Base-by-base conservation (phyloP, 2,888 invertebrate genomes). In the Miltochrista miniata region DNA sequence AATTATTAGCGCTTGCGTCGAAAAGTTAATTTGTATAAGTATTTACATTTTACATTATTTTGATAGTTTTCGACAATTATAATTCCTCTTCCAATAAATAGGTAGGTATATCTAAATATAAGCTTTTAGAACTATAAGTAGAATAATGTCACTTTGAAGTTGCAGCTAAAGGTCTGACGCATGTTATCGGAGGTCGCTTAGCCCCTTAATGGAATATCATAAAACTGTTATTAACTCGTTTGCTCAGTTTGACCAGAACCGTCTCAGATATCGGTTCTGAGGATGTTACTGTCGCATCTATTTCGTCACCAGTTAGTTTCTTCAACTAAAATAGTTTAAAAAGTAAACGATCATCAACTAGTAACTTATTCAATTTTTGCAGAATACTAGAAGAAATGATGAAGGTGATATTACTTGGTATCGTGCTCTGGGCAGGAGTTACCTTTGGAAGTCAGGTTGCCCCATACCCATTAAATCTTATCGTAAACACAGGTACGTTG, bases 301-400 rank as follows among this genome's bases (percentile, higher is more conserved):
- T 54, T 74, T 62, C 60, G 68, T 66, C 59, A 60, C 68, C 72
- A 75, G 85, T 85, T 64, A 48, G 83, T 83, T 42, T 45, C 54
- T 59, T 56, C 52, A 59, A 60, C 65, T 61, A 61, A 69, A 75
- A 71, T 71, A 45, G 54, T 46, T 42, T 63, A 72, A 68, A 75
- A 70, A 74, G 70, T 56, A 60, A 64, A 69, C 58, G 41, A 44
- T n/a, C n/a, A n/a, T n/a, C n/a, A n/a, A n/a, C n/a, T n/a, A n/a
- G n/a, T n/a, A n/a, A n/a, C n/a, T n/a, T n/a, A n/a, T 24, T 29
- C 39, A 57, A 65, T 83, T 82, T 75, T 86, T 90, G 58, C 82
- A 92, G 92, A 72, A 83, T 92, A 74, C 75, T 91, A 68, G 92
- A 92, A 74, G 92, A 92, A 85, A 87, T 90, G 80, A 85, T 78